phyloP scores from a whole-genome alignment of 92 coral and sea anemone genomes.

The Blastomussa wellsi region DNA sequence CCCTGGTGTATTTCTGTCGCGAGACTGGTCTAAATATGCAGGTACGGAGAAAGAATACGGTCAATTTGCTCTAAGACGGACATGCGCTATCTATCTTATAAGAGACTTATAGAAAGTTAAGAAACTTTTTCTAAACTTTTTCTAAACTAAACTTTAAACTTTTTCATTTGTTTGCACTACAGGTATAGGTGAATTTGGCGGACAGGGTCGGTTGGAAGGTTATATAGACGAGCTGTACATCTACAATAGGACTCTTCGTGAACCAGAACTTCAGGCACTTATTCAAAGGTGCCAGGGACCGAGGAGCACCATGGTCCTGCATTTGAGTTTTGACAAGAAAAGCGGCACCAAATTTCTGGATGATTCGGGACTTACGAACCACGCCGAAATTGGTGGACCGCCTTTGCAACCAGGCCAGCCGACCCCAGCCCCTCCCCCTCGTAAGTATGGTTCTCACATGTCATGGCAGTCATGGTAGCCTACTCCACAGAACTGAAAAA shows the following conservation, averaged over 20 bases:
- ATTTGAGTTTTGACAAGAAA: constrained; percentile 84
- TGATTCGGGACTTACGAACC: constrained; percentile 90
- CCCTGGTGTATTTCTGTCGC: constrained; percentile 88
- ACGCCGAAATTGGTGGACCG: constrained; percentile 72
- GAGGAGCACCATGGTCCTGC: constrained; percentile 78
- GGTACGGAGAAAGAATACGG: constrained; percentile 54
- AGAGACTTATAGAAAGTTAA: too few relatives aligned
- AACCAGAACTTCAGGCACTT: constrained; percentile 70
- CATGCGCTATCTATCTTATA: too few relatives aligned
- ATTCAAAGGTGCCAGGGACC: constrained; percentile 75
- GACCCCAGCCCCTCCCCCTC: constrained; percentile 64
- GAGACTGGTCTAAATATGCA: constrained; percentile 92
- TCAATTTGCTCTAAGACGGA: too few relatives aligned
- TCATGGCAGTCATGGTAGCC: too few relatives aligned
- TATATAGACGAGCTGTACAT: constrained; percentile 94
- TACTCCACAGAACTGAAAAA: too few relatives aligned
- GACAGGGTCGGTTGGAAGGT: constrained; percentile 72
- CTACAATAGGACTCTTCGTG: constrained; percentile 81
- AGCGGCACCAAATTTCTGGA: constrained; percentile 66
- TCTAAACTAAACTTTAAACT: too few relatives aligned
- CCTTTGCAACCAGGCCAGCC: constrained; percentile 67
- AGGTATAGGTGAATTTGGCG: constrained; percentile 81
- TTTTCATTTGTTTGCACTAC: background rate
- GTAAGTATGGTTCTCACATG: constrained; percentile 44
- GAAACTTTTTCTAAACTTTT: too few relatives aligned